These are phyloP conservation scores for Myotis yumanensis DNA, from an alignment of 2,113 vertebrate species.

Conservation along the genomic window DNA sequence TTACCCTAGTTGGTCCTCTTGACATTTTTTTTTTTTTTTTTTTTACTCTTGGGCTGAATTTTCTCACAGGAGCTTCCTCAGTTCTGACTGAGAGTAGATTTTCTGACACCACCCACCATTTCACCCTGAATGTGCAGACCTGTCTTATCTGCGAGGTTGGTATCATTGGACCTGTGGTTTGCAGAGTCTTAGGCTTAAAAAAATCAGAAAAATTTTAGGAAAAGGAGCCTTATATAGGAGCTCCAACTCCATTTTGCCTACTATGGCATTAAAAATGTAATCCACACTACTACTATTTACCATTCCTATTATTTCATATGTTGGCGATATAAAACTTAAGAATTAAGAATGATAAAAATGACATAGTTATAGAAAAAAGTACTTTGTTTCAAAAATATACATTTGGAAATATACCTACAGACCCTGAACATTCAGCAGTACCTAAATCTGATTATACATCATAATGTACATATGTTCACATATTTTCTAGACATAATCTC, in stretches of 20 bases:
- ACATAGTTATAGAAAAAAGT: not conserved
- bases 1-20: not conserved
- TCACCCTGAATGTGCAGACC: not conserved
- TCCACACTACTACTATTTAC: not conserved
- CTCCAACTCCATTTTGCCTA: not conserved
- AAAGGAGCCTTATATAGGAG: not conserved
- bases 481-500: not conserved
- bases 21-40: not conserved
- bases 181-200: not conserved
- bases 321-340: not conserved
- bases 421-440: not conserved
- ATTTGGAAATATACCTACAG: not conserved
- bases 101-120: not conserved
- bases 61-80: not conserved
- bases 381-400: not conserved
- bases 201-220: not conserved
- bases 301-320: not conserved
- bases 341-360: not conserved
- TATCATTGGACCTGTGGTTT: not conserved
- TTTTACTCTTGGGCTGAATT: not conserved
- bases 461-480: not conserved
- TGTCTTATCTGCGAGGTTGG: not conserved
- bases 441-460: not conserved
- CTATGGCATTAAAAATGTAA: not conserved
- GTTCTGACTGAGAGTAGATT: conserved; percentile 9